Base-by-base conservation (phyloP, 2,797 vertebrate genomes). In the Varecia variegata region DNA sequence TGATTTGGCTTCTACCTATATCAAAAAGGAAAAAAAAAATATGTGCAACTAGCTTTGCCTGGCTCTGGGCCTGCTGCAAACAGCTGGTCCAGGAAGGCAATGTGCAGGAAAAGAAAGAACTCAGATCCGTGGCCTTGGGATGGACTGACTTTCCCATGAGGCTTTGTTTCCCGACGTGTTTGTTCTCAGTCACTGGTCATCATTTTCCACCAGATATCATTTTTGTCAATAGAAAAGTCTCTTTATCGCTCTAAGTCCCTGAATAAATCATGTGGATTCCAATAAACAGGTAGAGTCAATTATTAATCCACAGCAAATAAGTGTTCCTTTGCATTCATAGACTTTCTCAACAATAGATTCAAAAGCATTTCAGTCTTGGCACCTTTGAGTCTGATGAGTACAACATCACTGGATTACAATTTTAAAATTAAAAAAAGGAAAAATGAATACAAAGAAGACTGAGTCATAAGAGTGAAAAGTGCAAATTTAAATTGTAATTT, bases 281-380 rank as follows among this genome's bases (percentile, higher is more conserved):
- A 94, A 45, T 40, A 88, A 90, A 70, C 15, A 60, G 2, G 52
- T 47, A 54, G 27, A 88, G n/a, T 54, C 62, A 65, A 77, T 65
- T 43, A 93, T 62, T 90, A 93, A 92, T 58, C 18, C 65, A 88
- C n/a, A 88, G 18, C 9, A 86, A 93, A 76, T 65, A 76, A 76
- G 67, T 21, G 23, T 20, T 83, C 21, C 43, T 93, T 91, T 86
- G 47, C 54, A 45, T 52, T 74, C 67, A 68, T 0, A 47, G 89
- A 67, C 2, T 8, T 92, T 83, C 52, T 87, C 40, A 84, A 89
- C 20, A 74, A 70, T 30, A 93, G 54, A 92, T 60, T 82, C 13
- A 43, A 60, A 93, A 71, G 32, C 52, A 84, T 70, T 95, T 79
- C 38, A 54, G 21, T 76, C 12, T 71, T 83, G 54, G 71, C 23